Conservation (phyloP, 2,888 invertebrate genomes). For the Lissocephala sabroskyi region DNA sequence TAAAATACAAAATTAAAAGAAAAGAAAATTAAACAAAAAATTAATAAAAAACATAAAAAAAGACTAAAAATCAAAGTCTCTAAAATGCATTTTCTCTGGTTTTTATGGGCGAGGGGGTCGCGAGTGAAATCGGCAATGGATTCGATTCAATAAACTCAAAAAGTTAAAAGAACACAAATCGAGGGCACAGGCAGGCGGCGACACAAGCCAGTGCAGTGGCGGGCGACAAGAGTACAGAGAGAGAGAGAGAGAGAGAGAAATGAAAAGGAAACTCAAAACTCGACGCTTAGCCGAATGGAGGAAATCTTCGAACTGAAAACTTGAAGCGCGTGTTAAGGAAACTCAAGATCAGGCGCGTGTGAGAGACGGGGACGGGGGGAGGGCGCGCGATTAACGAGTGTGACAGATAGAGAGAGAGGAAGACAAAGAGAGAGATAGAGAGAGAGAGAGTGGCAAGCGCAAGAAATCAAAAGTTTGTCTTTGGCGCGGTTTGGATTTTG, state of each 20-base stretch:
- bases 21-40: conserved; percentile 23
- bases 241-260: conserved; percentile 26
- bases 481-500: no score
- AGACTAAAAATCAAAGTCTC: not conserved
- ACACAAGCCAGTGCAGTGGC: conserved; percentile 4
- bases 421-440: conserved; percentile 9
- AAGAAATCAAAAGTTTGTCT: conserved; percentile 25
- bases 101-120: no score
- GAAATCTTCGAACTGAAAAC: no score
- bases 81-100: no score
- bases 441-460: conserved; percentile 26
- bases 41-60: conserved; percentile 7
- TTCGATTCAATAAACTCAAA: no score
- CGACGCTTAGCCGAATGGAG: no score
- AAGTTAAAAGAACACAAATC: no score
- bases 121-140: no score
- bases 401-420: conserved; percentile 8
- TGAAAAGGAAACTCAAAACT: conserved; percentile 8
- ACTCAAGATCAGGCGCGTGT: not conserved
- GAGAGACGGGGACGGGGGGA: no score
- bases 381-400: conserved; percentile 48
- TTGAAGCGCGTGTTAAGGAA: no score
- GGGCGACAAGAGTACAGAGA: conserved; percentile 5
- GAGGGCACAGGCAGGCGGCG: no score
- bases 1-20: conserved; percentile 15